phyloP scores from a whole-genome alignment of 1,140 invertebrate species.

The Solenopsis fugax region DNA sequence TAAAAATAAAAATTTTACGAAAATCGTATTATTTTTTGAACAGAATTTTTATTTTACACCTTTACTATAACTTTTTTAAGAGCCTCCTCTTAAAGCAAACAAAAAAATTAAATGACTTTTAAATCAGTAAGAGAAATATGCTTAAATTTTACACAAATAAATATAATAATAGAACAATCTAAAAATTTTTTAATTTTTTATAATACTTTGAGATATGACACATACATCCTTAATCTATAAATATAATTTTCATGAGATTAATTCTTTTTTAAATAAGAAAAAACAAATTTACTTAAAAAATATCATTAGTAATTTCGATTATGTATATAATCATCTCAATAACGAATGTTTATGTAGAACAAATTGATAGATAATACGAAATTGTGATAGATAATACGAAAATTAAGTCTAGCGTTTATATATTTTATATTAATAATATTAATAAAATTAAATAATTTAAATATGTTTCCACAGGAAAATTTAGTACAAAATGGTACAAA shows the following conservation, averaged over 20 bases:
- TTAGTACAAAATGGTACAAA: slow-evolving; percentile 4
- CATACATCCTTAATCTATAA: not conserved
- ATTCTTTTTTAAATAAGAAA: not conserved
- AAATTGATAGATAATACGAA: not conserved
- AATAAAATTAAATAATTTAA: not conserved
- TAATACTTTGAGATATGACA: no score
- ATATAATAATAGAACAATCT: no score
- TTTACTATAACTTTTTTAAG: no score
- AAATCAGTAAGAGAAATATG: no score
- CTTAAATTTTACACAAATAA: no score
- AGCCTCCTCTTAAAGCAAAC: no score
- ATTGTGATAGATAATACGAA: not conserved
- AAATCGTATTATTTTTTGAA: no score
- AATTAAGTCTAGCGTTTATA: not conserved
- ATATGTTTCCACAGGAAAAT: not conserved
- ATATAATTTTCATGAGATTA: not conserved
- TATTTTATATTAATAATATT: slow-evolving; percentile 21
- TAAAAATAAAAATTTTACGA: no score
- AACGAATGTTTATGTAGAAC: not conserved
- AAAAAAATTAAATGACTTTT: no score
- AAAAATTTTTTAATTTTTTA: no score
- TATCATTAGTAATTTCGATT: not conserved
- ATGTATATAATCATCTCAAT: not conserved
- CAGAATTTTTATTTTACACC: no score
- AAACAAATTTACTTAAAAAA: not conserved